Conservation (phyloP, 2,113 vertebrate genomes). For the Calyptommatus sinebrachiatus region DNA sequence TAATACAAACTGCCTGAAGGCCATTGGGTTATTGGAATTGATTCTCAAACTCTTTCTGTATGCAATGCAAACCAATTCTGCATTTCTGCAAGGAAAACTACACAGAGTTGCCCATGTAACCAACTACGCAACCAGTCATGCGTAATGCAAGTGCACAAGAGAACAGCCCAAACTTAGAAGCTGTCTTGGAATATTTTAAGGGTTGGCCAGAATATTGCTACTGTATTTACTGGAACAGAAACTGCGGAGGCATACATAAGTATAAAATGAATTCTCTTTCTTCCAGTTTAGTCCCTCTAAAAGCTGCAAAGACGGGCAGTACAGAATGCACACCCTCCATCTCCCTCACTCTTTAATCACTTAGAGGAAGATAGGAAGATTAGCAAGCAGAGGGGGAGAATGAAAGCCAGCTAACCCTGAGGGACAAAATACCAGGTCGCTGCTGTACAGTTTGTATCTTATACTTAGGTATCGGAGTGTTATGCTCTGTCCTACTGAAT, state of each 20-base stretch:
- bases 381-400: constrained; percentile 46
- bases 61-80: too few species aligned
- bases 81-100: too few species aligned
- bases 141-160: neutral
- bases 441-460: constrained; percentile 29
- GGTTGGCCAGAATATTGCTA: constrained; percentile 11
- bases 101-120: too few species aligned
- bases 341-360: constrained; percentile 54
- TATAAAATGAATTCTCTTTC: constrained; percentile 53
- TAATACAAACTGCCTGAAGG: too few species aligned
- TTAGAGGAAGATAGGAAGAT: constrained; percentile 70
- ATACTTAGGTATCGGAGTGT: neutral
- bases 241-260: constrained; percentile 36
- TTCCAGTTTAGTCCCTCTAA: constrained; percentile 47
- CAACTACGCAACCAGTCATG: too few species aligned
- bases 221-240: constrained; percentile 44
- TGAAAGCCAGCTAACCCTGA: constrained; percentile 66
- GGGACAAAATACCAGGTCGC: constrained; percentile 37
- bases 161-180: constrained; percentile 2
- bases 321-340: constrained; percentile 26
- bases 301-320: constrained; percentile 61
- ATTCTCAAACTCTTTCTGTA: too few species aligned
- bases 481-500: neutral
- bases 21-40: too few species aligned
- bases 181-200: constrained; percentile 52